Conservation (phyloP, 1,140 invertebrate species). For the Ylistrum balloti region DNA sequence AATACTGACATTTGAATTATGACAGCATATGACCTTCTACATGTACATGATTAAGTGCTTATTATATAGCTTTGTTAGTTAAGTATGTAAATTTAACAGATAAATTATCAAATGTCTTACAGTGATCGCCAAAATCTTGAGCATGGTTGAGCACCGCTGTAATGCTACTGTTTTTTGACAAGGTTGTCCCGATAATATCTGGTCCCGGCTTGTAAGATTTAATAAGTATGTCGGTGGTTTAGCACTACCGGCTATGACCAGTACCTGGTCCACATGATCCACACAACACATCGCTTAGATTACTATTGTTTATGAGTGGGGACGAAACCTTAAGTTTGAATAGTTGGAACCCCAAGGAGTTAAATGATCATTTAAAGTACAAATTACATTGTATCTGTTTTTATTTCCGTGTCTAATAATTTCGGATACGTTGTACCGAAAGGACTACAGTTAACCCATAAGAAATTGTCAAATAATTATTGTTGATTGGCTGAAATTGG, state of each 20-base stretch:
- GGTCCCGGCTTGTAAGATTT: neutral
- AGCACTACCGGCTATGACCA: neutral
- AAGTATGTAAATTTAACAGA: neutral
- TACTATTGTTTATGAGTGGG: neutral
- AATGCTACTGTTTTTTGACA: slow-evolving; percentile 16
- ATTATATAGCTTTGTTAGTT: neutral
- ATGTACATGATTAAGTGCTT: neutral
- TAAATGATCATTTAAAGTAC: neutral
- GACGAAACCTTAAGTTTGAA: neutral
- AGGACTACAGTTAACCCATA: too few species aligned
- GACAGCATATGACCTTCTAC: neutral
- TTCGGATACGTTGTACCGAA: too few species aligned
- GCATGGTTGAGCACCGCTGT: neutral
- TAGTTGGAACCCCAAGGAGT: neutral
- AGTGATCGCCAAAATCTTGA: neutral
- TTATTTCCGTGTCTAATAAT: slow-evolving; percentile 35
- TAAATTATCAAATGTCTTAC: neutral
- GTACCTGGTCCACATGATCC: neutral
- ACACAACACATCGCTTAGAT: neutral
- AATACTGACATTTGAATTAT: neutral
- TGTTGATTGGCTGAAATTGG: too few species aligned
- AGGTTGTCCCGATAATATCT: slow-evolving; percentile 1
- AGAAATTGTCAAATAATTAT: too few species aligned
- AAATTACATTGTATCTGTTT: neutral
- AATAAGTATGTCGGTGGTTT: slow-evolving; percentile 7